Evolutionary conservation across 2,113 vertebrate genomes (phyloP).

Genomic region (Spizaetus ornatus): DNA sequence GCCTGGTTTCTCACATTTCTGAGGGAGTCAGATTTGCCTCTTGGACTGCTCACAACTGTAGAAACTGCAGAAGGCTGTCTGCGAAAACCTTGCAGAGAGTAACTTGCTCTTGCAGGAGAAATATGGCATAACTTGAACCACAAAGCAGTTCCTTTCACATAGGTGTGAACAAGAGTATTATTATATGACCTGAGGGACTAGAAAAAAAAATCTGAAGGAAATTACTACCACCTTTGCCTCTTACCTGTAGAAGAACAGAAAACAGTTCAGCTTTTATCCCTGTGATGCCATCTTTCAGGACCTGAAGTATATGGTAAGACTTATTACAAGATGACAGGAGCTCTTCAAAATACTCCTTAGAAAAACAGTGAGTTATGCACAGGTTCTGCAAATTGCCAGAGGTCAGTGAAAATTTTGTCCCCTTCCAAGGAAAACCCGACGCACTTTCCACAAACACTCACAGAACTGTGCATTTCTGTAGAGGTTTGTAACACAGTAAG

Average conservation of each 20-base stretch:
- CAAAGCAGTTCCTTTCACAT: neutral
- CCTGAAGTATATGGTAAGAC: slow-evolving; percentile 51
- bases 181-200: neutral
- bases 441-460: neutral
- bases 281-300: slow-evolving; percentile 20
- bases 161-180: neutral
- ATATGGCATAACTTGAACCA: neutral
- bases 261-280: slow-evolving; percentile 46
- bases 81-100: neutral
- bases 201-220: neutral
- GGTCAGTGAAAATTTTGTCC: neutral
- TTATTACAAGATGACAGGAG: slow-evolving; percentile 52
- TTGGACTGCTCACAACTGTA: neutral
- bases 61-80: neutral
- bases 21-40: neutral
- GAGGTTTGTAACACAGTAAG: neutral
- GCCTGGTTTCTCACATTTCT: neutral
- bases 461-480: neutral
- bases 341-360: slow-evolving; percentile 26
- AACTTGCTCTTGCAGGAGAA: neutral
- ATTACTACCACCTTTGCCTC: neutral
- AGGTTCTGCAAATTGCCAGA: slow-evolving; percentile 52
- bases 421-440: neutral
- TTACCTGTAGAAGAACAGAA: slow-evolving; percentile 52
- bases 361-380: slow-evolving; percentile 12